Evolutionary conservation across 2,888 invertebrate species (phyloP), one percentile per base, ranked within the genome.

Genomic region (Hirtodrosophila trivittata): DNA sequence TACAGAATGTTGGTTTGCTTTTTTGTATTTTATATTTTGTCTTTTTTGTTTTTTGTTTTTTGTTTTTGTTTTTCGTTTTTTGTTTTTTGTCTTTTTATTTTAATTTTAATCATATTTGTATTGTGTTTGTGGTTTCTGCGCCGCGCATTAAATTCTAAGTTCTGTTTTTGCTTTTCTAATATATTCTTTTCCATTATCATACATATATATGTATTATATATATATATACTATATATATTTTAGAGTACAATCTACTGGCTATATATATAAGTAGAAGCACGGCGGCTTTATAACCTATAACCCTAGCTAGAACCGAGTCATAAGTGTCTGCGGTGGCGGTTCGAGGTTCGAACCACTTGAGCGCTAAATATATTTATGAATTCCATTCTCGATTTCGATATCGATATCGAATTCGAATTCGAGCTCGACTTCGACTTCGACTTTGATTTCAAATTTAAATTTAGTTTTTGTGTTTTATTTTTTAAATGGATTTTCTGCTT

Each of bases 161-260:
- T 71, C 59, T 62, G 32, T 60, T 45, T 62, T 57, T 52, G n/a
- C 28, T 37, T 42, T 54, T 68, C 13, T 43, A 46, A 52, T 50
- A 25, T 25, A 9, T 14, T 56, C 35, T 28, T 28, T 28, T 28
- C 5, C 9, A 8, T 57, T 52, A 49, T 47, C 47, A 42, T 52
- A 32, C 42, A 26, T 52, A 13, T 28, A 28, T 51, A 8, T 41
- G 9, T 26, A 10, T 46, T 50, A 33, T 38, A 28, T 57, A 18
- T 58, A 30, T 51, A 35, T 42, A 42, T 56, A 54, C 58, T 55
- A 66, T 70, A 65, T 71, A 65, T 59, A 63, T 72, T 87, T 83
- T 78, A 87, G 74, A 78, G 86, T 87, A 86, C 88, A 71, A 78
- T 70, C 86, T 88, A 88, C 87, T 86, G 80, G 81, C 77, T 86